phyloP scores from a whole-genome alignment of 2,888 invertebrate genomes.

The Xanthia icteritia region DNA sequence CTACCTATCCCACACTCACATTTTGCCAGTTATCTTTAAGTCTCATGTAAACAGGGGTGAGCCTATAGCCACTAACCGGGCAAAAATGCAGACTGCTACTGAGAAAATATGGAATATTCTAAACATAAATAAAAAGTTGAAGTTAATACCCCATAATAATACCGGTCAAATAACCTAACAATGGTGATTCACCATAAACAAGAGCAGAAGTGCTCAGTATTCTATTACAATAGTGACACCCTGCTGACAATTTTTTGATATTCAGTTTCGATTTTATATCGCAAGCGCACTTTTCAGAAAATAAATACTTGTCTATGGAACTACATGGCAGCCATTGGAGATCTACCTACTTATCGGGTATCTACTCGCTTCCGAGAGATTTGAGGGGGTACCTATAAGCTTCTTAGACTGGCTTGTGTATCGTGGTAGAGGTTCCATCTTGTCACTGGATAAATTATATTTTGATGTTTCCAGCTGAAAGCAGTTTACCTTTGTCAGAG shows the following conservation, averaged over 20 bases:
- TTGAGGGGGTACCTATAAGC: conserved; percentile 10
- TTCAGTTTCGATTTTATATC: background rate
- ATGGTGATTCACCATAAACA: background rate
- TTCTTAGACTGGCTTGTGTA: background rate
- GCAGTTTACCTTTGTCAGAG: conserved; percentile 6
- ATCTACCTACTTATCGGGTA: too few species aligned
- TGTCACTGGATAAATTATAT: background rate
- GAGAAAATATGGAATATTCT: background rate
- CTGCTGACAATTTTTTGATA: background rate
- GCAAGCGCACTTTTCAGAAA: background rate
- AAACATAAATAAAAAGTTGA: background rate
- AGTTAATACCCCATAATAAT: background rate
- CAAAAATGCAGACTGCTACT: background rate
- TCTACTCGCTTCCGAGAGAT: background rate
- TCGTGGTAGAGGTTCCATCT: background rate
- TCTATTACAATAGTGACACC: background rate
- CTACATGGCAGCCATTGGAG: background rate
- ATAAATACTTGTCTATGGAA: too few species aligned
- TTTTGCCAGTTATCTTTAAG: too few species aligned
- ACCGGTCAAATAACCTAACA: background rate
- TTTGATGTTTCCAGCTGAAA: background rate
- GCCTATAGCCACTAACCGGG: too few species aligned
- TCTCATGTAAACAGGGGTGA: too few species aligned
- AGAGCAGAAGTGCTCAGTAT: background rate
- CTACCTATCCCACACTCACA: too few species aligned